Conservation (phyloP, 92 coral and sea anemone species). For the Siderastrea siderea region DNA sequence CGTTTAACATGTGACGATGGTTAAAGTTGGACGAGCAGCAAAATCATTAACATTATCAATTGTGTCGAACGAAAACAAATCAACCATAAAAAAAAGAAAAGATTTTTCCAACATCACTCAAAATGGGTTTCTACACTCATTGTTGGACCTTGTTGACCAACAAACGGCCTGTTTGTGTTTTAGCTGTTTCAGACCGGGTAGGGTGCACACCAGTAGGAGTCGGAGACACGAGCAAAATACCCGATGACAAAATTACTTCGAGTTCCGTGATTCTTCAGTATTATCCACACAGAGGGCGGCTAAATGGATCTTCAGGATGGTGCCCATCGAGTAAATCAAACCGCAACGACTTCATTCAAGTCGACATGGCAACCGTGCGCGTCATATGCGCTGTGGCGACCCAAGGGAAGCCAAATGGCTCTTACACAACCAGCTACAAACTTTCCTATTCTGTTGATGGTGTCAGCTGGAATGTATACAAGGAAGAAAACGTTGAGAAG, state of each 20-base stretch:
- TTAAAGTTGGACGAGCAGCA: too few species aligned
- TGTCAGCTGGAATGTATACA: not conserved
- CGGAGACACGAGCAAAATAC: not conserved
- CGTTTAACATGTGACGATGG: too few species aligned
- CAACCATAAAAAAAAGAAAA: too few species aligned
- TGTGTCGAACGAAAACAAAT: too few species aligned
- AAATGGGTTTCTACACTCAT: too few species aligned
- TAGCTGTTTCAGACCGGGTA: not conserved
- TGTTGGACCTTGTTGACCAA: too few species aligned
- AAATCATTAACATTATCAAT: too few species aligned
- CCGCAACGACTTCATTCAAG: not conserved
- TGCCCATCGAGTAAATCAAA: not conserved
- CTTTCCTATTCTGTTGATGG: not conserved
- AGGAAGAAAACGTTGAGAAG: not conserved
- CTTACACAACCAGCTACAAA: not conserved
- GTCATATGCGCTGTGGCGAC: conserved; percentile 3
- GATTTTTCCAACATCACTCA: too few species aligned
- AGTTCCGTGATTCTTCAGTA: not conserved
- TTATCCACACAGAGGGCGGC: not conserved
- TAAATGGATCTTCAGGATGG: not conserved
- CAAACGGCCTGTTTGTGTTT: too few species aligned
- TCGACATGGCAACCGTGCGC: not conserved
- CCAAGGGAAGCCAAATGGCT: not conserved
- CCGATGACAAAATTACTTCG: not conserved
- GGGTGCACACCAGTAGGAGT: not conserved